phyloP scores from a whole-genome alignment of 2,888 invertebrate genomes.

The Pegoplata infirma region DNA sequence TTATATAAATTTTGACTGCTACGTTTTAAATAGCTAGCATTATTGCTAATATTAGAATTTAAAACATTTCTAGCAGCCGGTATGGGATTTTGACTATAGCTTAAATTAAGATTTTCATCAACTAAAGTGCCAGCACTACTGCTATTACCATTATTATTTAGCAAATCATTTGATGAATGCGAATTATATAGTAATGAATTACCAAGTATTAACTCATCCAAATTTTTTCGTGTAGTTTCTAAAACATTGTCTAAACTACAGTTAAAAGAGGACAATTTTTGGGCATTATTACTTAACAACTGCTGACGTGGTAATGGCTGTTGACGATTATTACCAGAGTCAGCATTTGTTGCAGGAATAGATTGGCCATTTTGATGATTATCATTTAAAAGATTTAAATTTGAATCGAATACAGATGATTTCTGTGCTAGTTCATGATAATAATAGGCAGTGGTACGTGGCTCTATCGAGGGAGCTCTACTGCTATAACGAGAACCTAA shows the following conservation, averaged over 20 bases:
- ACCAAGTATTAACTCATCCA: conserved; percentile 59
- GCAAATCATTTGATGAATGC: conserved; percentile 68
- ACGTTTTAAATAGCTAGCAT: conserved; percentile 56
- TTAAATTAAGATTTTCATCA: conserved; percentile 64
- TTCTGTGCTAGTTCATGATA: conserved; percentile 76
- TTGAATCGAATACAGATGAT: conserved; percentile 75
- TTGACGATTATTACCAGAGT: conserved; percentile 15
- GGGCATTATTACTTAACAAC: conserved; percentile 29
- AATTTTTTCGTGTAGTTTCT: conserved; percentile 56
- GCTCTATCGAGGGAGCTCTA: conserved; percentile 68
- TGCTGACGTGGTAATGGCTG: conserved; percentile 29
- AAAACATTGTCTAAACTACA: conserved; percentile 59
- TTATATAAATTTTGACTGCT: conserved; percentile 57
- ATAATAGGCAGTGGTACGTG: conserved; percentile 76
- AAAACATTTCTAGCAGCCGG: conserved; percentile 66
- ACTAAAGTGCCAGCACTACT: conserved; percentile 71
- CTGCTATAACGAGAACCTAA: conserved; percentile 50
- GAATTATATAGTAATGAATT: conserved; percentile 59
- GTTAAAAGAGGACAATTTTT: conserved; percentile 51
- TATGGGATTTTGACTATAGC: conserved; percentile 59
- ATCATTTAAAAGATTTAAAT: conserved; percentile 75
- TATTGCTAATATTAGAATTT: conserved; percentile 29
- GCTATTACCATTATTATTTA: conserved; percentile 67
- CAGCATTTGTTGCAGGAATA: conserved; percentile 35
- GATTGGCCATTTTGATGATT: conserved; percentile 50